Evolutionary conservation across 2,888 invertebrate genomes (phyloP).

Genomic region (Amiota mariae): DNA sequence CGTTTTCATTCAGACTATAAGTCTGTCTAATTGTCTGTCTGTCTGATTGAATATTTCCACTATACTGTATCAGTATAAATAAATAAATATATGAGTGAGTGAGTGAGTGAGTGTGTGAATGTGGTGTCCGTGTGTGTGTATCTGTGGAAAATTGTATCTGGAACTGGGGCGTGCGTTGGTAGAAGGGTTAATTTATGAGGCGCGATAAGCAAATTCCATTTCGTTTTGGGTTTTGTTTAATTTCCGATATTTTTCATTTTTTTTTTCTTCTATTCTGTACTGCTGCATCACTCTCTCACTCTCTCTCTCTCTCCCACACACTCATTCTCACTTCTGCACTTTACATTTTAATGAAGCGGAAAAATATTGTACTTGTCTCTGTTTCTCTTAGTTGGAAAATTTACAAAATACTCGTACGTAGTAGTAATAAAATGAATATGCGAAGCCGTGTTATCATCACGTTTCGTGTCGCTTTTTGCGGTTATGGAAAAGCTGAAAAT

Average conservation of each 20-base stretch:
- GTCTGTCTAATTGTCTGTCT: background rate
- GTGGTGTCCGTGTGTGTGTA: background rate
- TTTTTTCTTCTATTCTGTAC: constrained; percentile 32
- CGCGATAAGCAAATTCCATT: constrained; percentile 69
- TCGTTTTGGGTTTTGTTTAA: constrained; percentile 65
- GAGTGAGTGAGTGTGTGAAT: constrained; percentile 10
- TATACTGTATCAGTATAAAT: background rate
- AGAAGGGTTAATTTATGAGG: constrained; percentile 67
- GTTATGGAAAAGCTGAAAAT: constrained; percentile 59
- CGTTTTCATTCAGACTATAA: too few relatives aligned
- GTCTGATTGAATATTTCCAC: background rate
- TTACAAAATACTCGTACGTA: background rate
- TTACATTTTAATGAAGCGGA: too few relatives aligned
- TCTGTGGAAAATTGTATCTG: constrained; percentile 37
- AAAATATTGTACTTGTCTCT: too few relatives aligned
- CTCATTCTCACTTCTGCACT: background rate
- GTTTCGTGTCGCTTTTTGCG: constrained; percentile 56
- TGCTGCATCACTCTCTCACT: constrained; percentile 17
- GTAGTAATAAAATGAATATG: constrained; percentile 51
- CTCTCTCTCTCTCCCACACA: constrained; percentile 15
- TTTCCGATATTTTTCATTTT: constrained; percentile 61
- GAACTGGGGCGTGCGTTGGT: constrained; percentile 9
- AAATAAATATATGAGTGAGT: too few relatives aligned
- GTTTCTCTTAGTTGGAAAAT: background rate
- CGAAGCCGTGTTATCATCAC: constrained; percentile 69